Base-by-base conservation (phyloP, 2,888 invertebrate species). In the Andrena marginata region DNA sequence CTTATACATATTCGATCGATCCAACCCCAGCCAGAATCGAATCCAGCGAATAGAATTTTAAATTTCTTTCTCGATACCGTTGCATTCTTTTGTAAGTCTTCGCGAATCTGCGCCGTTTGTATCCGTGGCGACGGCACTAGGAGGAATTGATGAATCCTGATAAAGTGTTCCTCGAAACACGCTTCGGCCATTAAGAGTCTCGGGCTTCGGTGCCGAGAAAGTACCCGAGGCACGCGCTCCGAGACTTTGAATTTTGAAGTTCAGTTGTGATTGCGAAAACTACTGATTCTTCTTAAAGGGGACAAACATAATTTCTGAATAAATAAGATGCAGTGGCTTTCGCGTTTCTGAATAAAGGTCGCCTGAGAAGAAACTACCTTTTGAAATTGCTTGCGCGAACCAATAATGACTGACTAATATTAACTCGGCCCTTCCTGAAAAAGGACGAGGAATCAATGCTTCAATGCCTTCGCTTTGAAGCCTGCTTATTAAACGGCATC, bases 401-500 rank as follows among this genome's bases (percentile, higher is more conserved):
- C 20, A 65, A 51, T 51, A 42, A 51, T 8, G 59, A 54, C 31
- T 56, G 5, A 20, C 64, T 71, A 71, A 77, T 56, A 54, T 69
- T 23, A 56, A 64, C 56, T 29, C 10, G 23, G 23, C 3, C 8
- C 26, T 6, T 2, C 6, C 48, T 10, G 13, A 42, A 13, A 51
- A 56, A 51, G 23, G 26, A 1, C 10, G 23, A 33, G 31, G 31
- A 7, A 20, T 42, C 7, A 26, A 48, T 4, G 10, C 51, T 20
- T 65, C 77, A 33, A 65, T 65, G 64, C 42, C 31, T 23, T 16
- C 65, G 26, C 54, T 56, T 49, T 26, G 48, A 56, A 63, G 63
- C 63, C 42, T 63, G 51, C 59, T 70, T 77, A 70, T 79, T 79
- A 79, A 77, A 31, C 35, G 69, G 23, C 29, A 69, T 42, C 42